Evolutionary conservation across 2,888 invertebrate genomes (phyloP).

Genomic region (Pelosia muscerda): DNA sequence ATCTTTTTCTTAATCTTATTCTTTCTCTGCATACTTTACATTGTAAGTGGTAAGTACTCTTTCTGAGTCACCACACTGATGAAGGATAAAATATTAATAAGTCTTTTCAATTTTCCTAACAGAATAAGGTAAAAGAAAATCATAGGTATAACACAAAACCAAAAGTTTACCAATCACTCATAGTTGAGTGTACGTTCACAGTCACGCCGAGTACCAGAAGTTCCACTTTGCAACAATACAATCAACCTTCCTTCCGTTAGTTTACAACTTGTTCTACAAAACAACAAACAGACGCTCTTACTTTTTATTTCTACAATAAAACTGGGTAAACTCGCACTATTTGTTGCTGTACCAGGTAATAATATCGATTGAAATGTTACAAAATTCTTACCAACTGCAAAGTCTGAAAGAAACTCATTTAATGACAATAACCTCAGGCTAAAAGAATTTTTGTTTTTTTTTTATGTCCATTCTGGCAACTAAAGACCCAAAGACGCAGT

Average conservation of each 20-base stretch:
- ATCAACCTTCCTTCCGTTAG: constrained; percentile 8
- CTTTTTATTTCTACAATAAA: neutral
- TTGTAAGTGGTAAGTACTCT: too few species aligned
- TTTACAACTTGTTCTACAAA: neutral
- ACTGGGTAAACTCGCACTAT: neutral
- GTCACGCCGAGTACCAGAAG: neutral
- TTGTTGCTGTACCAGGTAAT: neutral
- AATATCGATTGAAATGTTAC: neutral
- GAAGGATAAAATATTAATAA: too few species aligned
- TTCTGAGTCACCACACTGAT: too few species aligned
- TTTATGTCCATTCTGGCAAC: too few species aligned
- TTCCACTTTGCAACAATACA: constrained; percentile 4
- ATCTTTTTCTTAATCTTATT: too few species aligned
- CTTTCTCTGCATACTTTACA: too few species aligned
- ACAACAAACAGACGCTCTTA: neutral
- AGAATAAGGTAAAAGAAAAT: neutral
- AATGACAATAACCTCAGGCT: neutral
- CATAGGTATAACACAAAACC: neutral
- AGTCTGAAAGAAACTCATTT: neutral
- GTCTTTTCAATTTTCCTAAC: neutral
- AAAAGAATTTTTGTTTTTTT: too few species aligned
- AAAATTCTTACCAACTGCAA: neutral
- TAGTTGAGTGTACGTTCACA: neutral
- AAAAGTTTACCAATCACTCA: constrained; percentile 3
- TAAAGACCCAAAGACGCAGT: too few species aligned